Evolutionary conservation across 2,113 vertebrate species (phyloP).

Genomic region (Lontra canadensis): DNA sequence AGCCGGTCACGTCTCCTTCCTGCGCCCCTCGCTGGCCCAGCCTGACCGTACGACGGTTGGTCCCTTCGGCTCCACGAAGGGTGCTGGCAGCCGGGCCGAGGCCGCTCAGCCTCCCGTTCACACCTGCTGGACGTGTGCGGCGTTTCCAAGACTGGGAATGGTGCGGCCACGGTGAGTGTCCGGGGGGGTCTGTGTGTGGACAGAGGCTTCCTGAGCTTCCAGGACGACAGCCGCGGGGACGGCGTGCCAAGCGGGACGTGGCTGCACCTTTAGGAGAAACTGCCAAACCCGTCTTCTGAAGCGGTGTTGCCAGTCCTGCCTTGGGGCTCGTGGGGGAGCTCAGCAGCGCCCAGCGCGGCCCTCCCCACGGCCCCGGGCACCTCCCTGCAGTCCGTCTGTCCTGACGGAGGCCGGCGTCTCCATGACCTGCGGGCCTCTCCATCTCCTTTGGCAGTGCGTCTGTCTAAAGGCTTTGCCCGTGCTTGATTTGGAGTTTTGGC

Average conservation of each 20-base stretch:
- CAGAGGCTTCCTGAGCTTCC: too few relatives aligned
- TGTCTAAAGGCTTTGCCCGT: accelerated
- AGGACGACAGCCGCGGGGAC: not conserved
- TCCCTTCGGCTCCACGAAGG: not conserved
- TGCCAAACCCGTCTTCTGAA: accelerated
- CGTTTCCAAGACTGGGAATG: not conserved
- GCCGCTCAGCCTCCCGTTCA: not conserved
- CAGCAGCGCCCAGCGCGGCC: not conserved
- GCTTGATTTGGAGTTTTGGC: not conserved
- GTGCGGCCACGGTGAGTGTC: accelerated
- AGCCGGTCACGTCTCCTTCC: not conserved
- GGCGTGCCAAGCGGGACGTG: accelerated
- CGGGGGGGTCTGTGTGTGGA: not conserved
- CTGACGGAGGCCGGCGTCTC: not conserved
- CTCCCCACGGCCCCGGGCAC: accelerated
- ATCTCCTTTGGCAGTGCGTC: too few relatives aligned
- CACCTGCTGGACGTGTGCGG: not conserved
- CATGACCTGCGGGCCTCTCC: not conserved
- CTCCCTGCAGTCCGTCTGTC: not conserved
- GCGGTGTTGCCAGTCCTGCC: not conserved
- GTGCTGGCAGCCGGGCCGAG: accelerated
- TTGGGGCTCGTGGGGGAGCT: accelerated
- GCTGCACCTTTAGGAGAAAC: not conserved
- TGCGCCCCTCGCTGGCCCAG: not conserved
- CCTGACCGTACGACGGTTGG: accelerated